phyloP scores from a whole-genome alignment of 2,888 invertebrate genomes.

The Phengaris arion region DNA sequence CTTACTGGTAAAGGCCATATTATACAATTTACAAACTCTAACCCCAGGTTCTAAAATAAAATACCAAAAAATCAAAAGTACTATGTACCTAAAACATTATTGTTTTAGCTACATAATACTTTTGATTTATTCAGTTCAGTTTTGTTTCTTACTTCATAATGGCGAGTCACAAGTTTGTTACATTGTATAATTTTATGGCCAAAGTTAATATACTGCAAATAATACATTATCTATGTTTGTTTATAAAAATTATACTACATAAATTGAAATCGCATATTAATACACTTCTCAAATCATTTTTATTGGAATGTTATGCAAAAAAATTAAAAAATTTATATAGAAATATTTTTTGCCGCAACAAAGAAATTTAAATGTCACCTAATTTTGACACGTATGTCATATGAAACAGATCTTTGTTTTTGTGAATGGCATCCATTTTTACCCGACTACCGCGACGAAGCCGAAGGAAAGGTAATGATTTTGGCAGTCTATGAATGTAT shows the following conservation, averaged over 20 bases:
- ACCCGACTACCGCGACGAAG: no score
- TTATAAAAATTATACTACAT: neutral
- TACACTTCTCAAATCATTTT: neutral
- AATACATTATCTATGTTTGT: neutral
- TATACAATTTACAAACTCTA: slow-evolving; percentile 9
- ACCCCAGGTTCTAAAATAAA: neutral
- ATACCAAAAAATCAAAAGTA: no score
- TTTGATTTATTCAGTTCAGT: no score
- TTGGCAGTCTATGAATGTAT: no score
- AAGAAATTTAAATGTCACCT: slow-evolving; percentile 5
- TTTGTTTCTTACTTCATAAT: no score
- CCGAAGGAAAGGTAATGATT: no score
- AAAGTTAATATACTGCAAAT: neutral
- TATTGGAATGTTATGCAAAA: neutral
- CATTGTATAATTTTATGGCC: neutral
- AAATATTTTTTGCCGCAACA: slow-evolving; percentile 17
- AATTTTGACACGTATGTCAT: neutral
- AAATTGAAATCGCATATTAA: neutral
- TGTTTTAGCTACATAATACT: no score
- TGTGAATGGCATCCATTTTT: neutral
- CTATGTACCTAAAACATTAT: no score
- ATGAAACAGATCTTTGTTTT: neutral
- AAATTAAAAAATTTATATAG: slow-evolving; percentile 8
- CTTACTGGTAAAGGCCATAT: neutral
- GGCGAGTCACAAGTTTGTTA: neutral